Conservation (phyloP, 23 tunicate genomes). For the Diplosoma virens region DNA sequence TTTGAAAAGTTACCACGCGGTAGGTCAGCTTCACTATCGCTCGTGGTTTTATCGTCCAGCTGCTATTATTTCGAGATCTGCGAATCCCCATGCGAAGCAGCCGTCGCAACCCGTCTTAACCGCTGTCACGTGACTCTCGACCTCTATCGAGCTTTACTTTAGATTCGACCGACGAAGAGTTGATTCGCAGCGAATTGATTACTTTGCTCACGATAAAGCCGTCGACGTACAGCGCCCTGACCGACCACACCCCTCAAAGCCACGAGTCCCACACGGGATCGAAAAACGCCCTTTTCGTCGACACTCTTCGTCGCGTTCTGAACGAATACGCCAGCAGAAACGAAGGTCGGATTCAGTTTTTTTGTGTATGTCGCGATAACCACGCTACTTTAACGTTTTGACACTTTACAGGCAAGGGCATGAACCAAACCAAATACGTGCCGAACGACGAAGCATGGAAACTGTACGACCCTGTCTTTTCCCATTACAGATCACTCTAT, state of each 20-base stretch:
- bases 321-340: conserved; percentile 39
- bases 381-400: background rate
- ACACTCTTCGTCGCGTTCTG: conserved; percentile 18
- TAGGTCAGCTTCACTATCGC: no score
- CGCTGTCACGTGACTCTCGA: no score
- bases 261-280: conserved; percentile 67
- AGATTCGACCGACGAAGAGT: conserved; percentile 57
- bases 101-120: no score
- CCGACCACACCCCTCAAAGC: conserved; percentile 72
- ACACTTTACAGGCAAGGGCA: conserved; percentile 49
- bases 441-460: conserved; percentile 59
- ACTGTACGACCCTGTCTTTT: conserved; percentile 73
- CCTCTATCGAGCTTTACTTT: no score
- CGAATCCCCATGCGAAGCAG: no score
- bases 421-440: conserved; percentile 80
- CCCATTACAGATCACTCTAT: conserved; percentile 62
- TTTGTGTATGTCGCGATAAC: background rate
- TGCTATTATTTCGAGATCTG: no score
- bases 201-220: conserved; percentile 47
- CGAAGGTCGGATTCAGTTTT: conserved; percentile 59
- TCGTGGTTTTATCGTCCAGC: no score
- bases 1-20: no score
- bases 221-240: conserved; percentile 61
- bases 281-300: conserved; percentile 25
- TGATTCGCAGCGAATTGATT: conserved; percentile 59